Conservation (phyloP, 1,140 invertebrate species). For the Acromyrmex echinatior region DNA sequence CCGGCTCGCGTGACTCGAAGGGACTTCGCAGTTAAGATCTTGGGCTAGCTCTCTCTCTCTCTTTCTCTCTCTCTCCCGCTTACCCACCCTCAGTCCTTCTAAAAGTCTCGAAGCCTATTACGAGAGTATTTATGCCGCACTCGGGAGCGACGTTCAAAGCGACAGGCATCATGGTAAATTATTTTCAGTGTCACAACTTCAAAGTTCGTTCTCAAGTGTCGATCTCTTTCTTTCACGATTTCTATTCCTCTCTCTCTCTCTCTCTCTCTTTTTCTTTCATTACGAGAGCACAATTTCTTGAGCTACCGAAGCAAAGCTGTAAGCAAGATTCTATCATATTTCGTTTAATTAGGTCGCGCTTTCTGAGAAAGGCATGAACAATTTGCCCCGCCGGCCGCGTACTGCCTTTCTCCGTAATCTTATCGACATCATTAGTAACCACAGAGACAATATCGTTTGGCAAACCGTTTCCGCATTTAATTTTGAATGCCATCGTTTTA, state of each 20-base stretch:
- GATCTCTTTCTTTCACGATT: background rate
- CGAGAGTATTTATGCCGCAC: conserved; percentile 58
- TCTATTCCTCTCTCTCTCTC: background rate
- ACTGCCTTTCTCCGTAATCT: conserved; percentile 29
- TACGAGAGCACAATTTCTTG: conserved; percentile 41
- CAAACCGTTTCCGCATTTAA: conserved; percentile 6
- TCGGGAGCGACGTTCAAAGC: conserved; percentile 62
- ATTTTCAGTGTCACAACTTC: conserved; percentile 66
- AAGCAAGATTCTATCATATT: conserved; percentile 63
- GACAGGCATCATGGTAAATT: conserved; percentile 59
- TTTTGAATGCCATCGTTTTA: conserved; percentile 33
- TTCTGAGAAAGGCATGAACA: conserved; percentile 54
- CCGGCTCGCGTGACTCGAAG: conserved; percentile 47
- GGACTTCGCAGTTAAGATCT: conserved; percentile 52
- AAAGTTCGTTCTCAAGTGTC: conserved; percentile 47
- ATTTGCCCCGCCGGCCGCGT: background rate
- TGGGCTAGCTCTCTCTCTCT: background rate
- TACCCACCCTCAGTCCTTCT: conserved; percentile 51
- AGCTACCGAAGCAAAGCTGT: background rate
- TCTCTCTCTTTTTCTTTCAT: background rate
- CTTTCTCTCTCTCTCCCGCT: background rate
- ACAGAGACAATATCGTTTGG: conserved; percentile 19
- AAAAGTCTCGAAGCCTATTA: conserved; percentile 69
- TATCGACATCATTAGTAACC: conserved; percentile 45
- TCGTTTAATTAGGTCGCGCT: conserved; percentile 63